phyloP scores from a whole-genome alignment of 2,888 invertebrate genomes.

The Amphipyra berbera region DNA sequence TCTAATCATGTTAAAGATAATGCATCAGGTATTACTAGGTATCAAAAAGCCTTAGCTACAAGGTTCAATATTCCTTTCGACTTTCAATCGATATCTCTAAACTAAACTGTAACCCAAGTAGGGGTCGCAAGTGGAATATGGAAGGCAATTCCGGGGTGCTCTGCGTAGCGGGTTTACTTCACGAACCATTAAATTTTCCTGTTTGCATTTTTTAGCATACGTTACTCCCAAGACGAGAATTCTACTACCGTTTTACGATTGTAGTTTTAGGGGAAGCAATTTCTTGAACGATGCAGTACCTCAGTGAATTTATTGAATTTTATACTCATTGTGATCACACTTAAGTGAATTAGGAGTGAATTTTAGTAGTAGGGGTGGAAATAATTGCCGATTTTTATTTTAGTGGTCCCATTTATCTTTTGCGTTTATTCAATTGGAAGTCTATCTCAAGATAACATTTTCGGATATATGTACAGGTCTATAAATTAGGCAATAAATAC shows the following conservation, averaged over 20 bases:
- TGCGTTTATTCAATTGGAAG: conserved; percentile 42
- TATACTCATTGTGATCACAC: conserved; percentile 61
- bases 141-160: conserved; percentile 81
- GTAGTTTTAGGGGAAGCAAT: conserved; percentile 80
- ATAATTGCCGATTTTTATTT: conserved; percentile 52
- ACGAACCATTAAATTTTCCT: conserved; percentile 89
- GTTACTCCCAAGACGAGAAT: conserved; percentile 80
- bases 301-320: conserved; percentile 70
- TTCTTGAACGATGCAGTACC: conserved; percentile 59
- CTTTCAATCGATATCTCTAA: conserved; percentile 35
- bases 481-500: conserved; percentile 5
- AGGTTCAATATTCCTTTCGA: conserved; percentile 22
- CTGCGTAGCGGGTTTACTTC: conserved; percentile 84
- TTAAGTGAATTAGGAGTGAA: conserved; percentile 63
- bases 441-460: conserved; percentile 25
- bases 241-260: conserved; percentile 81
- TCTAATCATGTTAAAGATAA: too few relatives aligned
- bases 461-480: neutral
- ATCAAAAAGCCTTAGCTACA: too few relatives aligned
- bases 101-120: conserved; percentile 64
- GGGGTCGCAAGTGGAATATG: conserved; percentile 70
- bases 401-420: conserved; percentile 41
- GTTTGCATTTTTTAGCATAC: conserved; percentile 90
- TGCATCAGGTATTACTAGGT: too few relatives aligned
- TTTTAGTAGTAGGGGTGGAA: conserved; percentile 53